phyloP scores from a whole-genome alignment of 2,797 vertebrate genomes.

The Cossypha niveicapilla region DNA sequence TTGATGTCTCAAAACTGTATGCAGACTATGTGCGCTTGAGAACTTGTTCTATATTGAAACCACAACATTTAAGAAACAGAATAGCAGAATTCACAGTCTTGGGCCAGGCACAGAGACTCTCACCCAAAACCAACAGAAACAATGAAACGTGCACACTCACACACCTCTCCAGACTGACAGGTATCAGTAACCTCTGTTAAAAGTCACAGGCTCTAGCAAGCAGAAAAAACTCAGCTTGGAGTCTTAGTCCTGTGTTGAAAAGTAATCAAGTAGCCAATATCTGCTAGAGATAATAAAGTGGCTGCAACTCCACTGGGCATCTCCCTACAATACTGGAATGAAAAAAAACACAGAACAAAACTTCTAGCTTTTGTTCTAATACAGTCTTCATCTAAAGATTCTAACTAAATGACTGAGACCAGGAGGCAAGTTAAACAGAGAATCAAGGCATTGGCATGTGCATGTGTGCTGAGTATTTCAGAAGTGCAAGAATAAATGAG shows the following conservation, averaged over 20 bases:
- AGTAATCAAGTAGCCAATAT: not conserved
- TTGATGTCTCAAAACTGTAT: not conserved
- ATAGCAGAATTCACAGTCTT: not conserved
- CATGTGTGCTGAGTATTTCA: not conserved
- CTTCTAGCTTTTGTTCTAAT: not conserved
- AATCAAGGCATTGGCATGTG: not conserved
- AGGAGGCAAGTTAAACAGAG: not conserved
- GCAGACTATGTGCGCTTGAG: not conserved
- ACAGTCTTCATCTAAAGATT: not conserved
- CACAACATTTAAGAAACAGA: not conserved
- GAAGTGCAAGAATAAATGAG: not conserved
- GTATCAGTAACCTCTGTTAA: not conserved
- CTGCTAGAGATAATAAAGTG: not conserved
- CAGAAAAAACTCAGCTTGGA: not conserved
- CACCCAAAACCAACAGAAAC: not conserved
- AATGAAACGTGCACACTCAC: fast-evolving
- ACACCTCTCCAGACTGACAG: not conserved
- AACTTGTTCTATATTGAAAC: not conserved
- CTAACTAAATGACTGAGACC: not conserved
- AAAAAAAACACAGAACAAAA: not conserved
- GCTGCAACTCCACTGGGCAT: not conserved
- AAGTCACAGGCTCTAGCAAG: not conserved
- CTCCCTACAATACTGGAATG: not conserved
- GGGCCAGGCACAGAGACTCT: not conserved
- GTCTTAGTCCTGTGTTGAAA: not conserved